Percentiles rank a stretch among this genome's conserved stretches.
Evolutionary conservation across 2,113 vertebrate species (phyloP).

Genomic region (Carassius gibelio): DNA sequence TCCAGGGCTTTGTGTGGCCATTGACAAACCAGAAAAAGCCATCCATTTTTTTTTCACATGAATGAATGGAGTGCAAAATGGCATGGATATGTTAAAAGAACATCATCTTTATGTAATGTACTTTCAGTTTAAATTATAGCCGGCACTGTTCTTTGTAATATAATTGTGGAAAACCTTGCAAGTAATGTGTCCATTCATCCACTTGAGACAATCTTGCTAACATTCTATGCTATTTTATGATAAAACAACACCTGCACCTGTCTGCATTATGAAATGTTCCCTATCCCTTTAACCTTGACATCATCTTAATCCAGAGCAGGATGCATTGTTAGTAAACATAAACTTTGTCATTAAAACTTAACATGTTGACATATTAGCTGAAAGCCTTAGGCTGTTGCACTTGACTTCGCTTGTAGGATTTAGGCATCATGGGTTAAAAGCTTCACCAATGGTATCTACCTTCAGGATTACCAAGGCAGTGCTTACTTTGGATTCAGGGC

Average conservation of each 20-base stretch:
- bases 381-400: not conserved
- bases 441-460: not conserved
- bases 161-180: not conserved
- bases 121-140: not conserved
- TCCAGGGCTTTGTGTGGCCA: not conserved
- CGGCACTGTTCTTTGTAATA: not conserved
- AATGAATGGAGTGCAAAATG: not conserved
- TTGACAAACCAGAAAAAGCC: not conserved
- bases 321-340: not conserved
- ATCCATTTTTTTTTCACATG: not conserved
- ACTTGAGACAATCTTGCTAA: not conserved
- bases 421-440: not conserved
- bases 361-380: not conserved
- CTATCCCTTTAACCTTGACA: not conserved
- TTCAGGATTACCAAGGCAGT: slow-evolving; percentile 19
- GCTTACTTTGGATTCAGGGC: slow-evolving; percentile 10
- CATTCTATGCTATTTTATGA: not conserved
- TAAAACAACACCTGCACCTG: not conserved
- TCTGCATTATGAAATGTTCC: not conserved
- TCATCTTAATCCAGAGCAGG: not conserved
- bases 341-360: slow-evolving; percentile 6
- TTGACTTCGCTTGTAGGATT: not conserved
- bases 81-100: slow-evolving; percentile 1
- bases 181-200: not conserved
- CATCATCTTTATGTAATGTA: not conserved